Evolutionary conservation across 2,888 invertebrate genomes (phyloP).

Genomic region (Rhagonycha fulva): DNA sequence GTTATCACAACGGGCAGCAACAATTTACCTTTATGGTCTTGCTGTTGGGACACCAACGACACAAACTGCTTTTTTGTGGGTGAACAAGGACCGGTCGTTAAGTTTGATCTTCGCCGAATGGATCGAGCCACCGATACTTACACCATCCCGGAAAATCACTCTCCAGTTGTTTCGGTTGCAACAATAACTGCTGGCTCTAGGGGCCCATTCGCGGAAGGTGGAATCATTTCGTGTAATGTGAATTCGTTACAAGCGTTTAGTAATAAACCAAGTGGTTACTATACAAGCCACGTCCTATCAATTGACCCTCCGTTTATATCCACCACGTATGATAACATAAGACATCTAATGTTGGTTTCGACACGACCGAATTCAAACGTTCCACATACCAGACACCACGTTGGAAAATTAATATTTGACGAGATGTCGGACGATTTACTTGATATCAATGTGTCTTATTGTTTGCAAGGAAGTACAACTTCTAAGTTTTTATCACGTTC

Average conservation of each 20-base stretch:
- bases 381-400: constrained; percentile 60
- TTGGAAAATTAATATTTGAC: constrained; percentile 55
- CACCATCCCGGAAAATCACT: constrained; percentile 60
- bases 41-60: constrained; percentile 77
- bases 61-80: constrained; percentile 77
- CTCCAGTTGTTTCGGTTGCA: constrained; percentile 72
- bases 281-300: constrained; percentile 60
- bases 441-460: constrained; percentile 61
- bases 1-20: constrained; percentile 58
- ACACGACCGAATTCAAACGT: constrained; percentile 66
- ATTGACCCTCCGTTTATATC: constrained; percentile 78
- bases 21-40: constrained; percentile 80
- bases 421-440: constrained; percentile 57
- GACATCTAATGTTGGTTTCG: constrained; percentile 71
- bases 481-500: constrained; percentile 71
- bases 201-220: constrained; percentile 59
- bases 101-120: constrained; percentile 75
- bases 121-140: constrained; percentile 49
- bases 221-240: constrained; percentile 75
- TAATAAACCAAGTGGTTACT: constrained; percentile 43
- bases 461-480: constrained; percentile 69
- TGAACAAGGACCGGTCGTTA: constrained; percentile 71
- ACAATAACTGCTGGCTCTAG: constrained; percentile 56
- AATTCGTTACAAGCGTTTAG: constrained; percentile 72
- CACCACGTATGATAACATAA: constrained; percentile 67